Evolutionary conservation across 2,888 invertebrate genomes (phyloP).

Genomic region (Leptopilina myrica): DNA sequence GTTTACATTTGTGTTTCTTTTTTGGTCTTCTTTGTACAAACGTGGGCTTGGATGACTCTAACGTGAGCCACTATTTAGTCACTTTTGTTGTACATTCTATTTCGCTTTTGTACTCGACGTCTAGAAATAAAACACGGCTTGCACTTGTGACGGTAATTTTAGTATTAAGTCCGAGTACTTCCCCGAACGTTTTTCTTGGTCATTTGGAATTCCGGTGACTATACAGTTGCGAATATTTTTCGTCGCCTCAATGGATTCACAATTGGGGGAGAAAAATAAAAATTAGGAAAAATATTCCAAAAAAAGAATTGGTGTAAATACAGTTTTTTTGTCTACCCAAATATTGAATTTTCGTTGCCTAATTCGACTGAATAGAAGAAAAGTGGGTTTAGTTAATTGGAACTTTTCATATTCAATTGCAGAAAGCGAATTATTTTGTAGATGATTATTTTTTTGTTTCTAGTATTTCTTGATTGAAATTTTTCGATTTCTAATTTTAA

Average conservation of each 20-base stretch:
- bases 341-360: no score
- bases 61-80: background rate
- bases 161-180: constrained; percentile 25
- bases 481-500: no score
- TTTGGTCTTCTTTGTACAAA: background rate
- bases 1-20: background rate
- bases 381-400: no score
- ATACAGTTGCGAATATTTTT: background rate
- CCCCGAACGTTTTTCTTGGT: constrained; percentile 10
- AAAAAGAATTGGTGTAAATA: no score
- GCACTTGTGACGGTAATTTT: constrained; percentile 28
- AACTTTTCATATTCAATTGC: no score
- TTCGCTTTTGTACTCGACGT: background rate
- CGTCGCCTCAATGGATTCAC: background rate
- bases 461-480: no score
- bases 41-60: background rate
- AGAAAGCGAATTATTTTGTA: no score
- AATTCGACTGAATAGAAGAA: no score
- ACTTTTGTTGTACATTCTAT: constrained; percentile 36
- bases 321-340: no score
- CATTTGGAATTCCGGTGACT: constrained; percentile 30
- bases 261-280: background rate
- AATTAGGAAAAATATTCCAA: no score
- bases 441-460: no score
- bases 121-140: constrained; percentile 15